phyloP scores from a whole-genome alignment of 2,113 vertebrate genomes.

The Sapajus apella region DNA sequence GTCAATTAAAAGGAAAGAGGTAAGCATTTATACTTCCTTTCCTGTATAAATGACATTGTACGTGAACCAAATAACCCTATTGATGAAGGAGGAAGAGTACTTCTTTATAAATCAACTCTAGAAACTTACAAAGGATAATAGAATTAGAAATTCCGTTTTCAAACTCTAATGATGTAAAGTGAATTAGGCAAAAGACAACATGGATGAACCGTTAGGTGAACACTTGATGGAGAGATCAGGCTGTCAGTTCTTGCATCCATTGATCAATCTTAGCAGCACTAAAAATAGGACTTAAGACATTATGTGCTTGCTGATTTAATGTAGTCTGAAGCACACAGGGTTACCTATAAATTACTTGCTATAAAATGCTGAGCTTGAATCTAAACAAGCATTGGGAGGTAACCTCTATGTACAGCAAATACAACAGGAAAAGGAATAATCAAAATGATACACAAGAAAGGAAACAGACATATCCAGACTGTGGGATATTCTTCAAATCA shows the following conservation, averaged over 20 bases:
- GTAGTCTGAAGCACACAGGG: background rate
- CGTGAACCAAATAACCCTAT: background rate
- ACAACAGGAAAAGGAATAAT: background rate
- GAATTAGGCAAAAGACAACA: background rate
- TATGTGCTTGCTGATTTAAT: background rate
- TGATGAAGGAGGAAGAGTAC: background rate
- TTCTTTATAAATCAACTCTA: background rate
- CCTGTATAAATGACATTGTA: background rate
- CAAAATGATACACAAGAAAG: conserved; percentile 16
- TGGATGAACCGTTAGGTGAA: background rate
- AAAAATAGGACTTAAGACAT: background rate
- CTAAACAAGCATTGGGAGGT: background rate
- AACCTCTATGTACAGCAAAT: background rate
- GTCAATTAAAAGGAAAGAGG: background rate
- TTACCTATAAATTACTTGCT: background rate
- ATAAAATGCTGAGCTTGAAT: conserved; percentile 29
- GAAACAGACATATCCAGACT: background rate
- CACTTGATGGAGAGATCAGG: background rate
- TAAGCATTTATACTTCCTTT: background rate
- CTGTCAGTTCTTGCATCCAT: background rate
- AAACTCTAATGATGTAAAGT: background rate
- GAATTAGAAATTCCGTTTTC: background rate
- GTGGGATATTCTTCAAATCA: background rate
- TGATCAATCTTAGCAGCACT: background rate
- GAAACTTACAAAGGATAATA: background rate